A percentile compares a stretch with the other conserved stretches of the same genome.
Evolutionary conservation across 2,113 vertebrate species (phyloP).

Genomic region (Bos indicus): DNA sequence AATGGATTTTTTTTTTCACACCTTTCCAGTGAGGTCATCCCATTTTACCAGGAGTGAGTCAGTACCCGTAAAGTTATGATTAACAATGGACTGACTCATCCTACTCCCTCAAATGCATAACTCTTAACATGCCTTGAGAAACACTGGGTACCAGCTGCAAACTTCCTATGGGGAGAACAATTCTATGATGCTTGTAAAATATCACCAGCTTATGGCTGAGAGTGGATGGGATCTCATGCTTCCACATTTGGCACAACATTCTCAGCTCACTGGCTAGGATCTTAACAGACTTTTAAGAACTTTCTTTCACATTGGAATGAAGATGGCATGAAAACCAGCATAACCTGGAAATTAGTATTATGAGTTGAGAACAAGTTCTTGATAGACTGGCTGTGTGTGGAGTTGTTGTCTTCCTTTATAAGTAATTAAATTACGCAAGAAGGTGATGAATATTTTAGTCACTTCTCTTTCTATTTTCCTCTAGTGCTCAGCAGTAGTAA

Average conservation of each 20-base stretch:
- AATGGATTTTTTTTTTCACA: slow-evolving; percentile 37
- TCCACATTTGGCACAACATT: neutral
- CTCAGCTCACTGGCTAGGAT: neutral
- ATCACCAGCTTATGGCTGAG: neutral
- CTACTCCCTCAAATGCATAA: slow-evolving; percentile 38
- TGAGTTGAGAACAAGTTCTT: slow-evolving; percentile 29
- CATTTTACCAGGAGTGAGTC: slow-evolving; percentile 54
- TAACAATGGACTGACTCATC: slow-evolving; percentile 58
- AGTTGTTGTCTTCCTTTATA: slow-evolving; percentile 67
- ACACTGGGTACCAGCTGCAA: neutral
- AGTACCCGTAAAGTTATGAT: slow-evolving; percentile 60
- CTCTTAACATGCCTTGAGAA: slow-evolving; percentile 39
- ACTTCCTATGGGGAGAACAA: slow-evolving; percentile 22
- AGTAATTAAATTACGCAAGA: slow-evolving; percentile 65
- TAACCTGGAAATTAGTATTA: slow-evolving; percentile 21
- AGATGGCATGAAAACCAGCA: neutral
- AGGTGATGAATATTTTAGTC: slow-evolving; percentile 58
- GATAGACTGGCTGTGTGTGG: neutral
- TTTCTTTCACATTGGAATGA: neutral
- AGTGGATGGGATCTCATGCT: neutral
- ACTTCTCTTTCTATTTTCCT: slow-evolving; percentile 46
- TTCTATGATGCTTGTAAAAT: neutral
- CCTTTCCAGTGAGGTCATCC: slow-evolving; percentile 30
- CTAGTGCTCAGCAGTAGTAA: slow-evolving; percentile 7
- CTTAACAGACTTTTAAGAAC: slow-evolving; percentile 14